A percentile compares a stretch with the other conserved stretches of the same genome.
phyloP scores from a whole-genome alignment of 2,888 invertebrate genomes.

The Heteromurus nitidus region DNA sequence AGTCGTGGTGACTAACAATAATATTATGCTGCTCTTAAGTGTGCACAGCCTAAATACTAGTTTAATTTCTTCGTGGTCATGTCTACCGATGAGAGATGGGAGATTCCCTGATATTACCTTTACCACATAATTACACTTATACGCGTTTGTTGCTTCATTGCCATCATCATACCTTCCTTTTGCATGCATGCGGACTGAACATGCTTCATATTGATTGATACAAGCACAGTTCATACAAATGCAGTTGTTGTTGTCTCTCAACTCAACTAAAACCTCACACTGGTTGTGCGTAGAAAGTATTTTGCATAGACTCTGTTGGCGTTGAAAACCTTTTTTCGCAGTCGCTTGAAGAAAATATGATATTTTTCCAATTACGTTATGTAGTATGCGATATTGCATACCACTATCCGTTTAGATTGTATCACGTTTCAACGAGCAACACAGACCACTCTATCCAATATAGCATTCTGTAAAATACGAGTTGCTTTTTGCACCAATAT shows the following conservation, averaged over 20 bases:
- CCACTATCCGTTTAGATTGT: background rate
- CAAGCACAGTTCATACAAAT: background rate
- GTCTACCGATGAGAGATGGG: constrained; percentile 39
- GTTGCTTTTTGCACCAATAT: no score
- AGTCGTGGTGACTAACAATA: constrained; percentile 52
- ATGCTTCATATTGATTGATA: background rate
- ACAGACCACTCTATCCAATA: no score
- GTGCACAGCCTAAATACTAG: constrained; percentile 61
- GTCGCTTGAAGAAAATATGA: no score
- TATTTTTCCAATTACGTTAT: no score
- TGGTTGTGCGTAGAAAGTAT: background rate
- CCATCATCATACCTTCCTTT: no score
- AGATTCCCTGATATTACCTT: constrained; percentile 57
- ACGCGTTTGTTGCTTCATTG: no score
- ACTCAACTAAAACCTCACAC: no score
- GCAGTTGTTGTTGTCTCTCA: no score
- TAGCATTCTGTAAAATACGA: no score
- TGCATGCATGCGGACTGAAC: background rate
- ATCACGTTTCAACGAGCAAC: no score
- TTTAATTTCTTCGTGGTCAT: constrained; percentile 66
- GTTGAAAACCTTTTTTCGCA: no score
- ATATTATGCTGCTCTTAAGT: constrained; percentile 51
- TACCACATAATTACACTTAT: constrained; percentile 61
- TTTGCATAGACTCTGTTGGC: background rate
- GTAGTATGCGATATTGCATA: constrained; percentile 26